Evolutionary conservation across 2,113 vertebrate species (phyloP).

Genomic region (Papio anubis): DNA sequence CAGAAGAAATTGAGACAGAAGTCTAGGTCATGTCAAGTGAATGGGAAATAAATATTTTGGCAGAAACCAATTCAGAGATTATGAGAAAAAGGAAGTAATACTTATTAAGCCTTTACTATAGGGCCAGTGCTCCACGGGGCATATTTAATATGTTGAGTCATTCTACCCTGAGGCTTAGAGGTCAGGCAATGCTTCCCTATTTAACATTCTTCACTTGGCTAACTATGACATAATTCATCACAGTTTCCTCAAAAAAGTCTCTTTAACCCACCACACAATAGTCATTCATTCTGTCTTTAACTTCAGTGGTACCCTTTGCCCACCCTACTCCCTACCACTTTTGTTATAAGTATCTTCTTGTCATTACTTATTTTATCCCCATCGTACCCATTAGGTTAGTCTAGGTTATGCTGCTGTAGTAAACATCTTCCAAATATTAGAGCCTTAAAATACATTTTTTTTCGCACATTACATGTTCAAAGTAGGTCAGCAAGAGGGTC

Average conservation of each 20-base stretch:
- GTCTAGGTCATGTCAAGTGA: background rate
- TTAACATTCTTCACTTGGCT: background rate
- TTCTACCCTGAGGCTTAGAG: background rate
- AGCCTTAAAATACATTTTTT: background rate
- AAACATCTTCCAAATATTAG: background rate
- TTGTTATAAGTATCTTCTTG: background rate
- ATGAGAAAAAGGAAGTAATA: background rate
- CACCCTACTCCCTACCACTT: background rate
- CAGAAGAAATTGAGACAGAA: background rate
- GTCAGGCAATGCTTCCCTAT: background rate
- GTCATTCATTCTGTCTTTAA: background rate
- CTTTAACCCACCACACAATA: background rate
- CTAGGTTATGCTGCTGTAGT: background rate
- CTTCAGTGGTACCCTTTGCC: background rate
- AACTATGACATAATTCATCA: background rate
- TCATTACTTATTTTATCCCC: background rate
- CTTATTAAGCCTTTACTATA: background rate
- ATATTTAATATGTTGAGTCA: background rate
- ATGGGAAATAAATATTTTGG: background rate
- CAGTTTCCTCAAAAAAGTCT: background rate
- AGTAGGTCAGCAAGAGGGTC: background rate
- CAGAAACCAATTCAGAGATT: background rate
- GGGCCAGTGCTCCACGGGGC: background rate
- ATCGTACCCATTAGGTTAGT: slow-evolving; percentile 5
- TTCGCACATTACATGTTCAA: background rate